Evolutionary conservation across 2,888 invertebrate genomes (phyloP).

Genomic region (Lumbricus terrestris): DNA sequence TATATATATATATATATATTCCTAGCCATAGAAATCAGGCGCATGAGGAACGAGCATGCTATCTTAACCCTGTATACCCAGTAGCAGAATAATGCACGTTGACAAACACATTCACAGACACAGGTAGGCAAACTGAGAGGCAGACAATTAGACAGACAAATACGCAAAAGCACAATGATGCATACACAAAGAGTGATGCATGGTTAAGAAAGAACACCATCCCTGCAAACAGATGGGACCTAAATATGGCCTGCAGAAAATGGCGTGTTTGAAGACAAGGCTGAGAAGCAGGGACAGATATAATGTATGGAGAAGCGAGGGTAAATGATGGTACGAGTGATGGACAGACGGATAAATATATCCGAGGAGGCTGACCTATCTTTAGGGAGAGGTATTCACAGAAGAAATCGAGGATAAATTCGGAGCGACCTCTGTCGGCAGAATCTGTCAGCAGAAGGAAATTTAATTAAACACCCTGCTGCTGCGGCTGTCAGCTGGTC

Average conservation of each 20-base stretch:
- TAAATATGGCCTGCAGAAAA: no score
- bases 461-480: neutral
- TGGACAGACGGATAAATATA: neutral
- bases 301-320: no score
- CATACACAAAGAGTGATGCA: neutral
- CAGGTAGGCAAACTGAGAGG: no score
- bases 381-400: neutral
- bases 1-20: no score
- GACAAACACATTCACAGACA: neutral
- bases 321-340: no score
- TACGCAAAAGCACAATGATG: no score
- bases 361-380: neutral
- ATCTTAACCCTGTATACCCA: neutral
- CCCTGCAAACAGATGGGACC: no score
- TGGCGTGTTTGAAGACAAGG: no score
- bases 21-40: neutral
- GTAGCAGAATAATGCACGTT: neutral
- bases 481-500: neutral
- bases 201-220: neutral
- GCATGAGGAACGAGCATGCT: neutral
- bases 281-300: no score
- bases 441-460: neutral
- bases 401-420: neutral
- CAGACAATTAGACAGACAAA: no score
- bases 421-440: neutral